phyloP scores from a whole-genome alignment of 1,140 invertebrate species.

The Drosophila pseudoananassae region DNA sequence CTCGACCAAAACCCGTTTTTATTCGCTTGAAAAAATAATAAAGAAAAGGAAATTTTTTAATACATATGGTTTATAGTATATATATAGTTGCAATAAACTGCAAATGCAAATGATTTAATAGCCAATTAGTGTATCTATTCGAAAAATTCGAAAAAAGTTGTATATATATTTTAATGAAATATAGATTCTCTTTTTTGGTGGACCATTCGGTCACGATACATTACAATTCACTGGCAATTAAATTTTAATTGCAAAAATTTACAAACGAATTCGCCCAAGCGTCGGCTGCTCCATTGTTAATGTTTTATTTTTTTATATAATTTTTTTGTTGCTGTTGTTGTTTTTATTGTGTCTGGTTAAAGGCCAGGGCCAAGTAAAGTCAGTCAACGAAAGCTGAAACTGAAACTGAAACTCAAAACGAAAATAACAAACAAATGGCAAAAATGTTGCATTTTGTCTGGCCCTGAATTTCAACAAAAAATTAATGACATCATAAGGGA shows the following conservation, averaged over 20 bases:
- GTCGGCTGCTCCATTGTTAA: conserved; percentile 3
- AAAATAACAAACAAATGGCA: conserved; percentile 10
- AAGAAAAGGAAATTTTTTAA: conserved; percentile 9
- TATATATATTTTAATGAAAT: neutral
- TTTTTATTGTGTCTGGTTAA: conserved; percentile 34
- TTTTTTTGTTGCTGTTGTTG: neutral
- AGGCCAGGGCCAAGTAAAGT: conserved; percentile 32
- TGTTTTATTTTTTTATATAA: conserved; percentile 7
- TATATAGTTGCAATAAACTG: neutral
- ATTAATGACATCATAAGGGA: neutral
- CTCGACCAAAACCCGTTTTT: conserved; percentile 45
- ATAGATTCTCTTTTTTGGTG: neutral
- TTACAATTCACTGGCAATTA: conserved; percentile 49
- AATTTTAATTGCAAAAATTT: conserved; percentile 52
- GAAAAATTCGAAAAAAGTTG: neutral
- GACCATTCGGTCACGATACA: conserved; percentile 3
- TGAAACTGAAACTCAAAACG: conserved; percentile 10
- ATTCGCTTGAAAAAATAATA: conserved; percentile 12
- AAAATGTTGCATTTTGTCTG: neutral
- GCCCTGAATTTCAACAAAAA: conserved; percentile 5
- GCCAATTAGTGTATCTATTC: conserved; percentile 49
- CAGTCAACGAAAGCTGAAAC: conserved; percentile 14
- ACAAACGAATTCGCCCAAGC: conserved; percentile 12
- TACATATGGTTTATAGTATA: conserved; percentile 26
- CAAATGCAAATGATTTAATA: conserved; percentile 65